A percentile compares a stretch with the other conserved stretches of the same genome.
phyloP scores from a whole-genome alignment of 2,113 vertebrate species.

The Pungitius pungitius region DNA sequence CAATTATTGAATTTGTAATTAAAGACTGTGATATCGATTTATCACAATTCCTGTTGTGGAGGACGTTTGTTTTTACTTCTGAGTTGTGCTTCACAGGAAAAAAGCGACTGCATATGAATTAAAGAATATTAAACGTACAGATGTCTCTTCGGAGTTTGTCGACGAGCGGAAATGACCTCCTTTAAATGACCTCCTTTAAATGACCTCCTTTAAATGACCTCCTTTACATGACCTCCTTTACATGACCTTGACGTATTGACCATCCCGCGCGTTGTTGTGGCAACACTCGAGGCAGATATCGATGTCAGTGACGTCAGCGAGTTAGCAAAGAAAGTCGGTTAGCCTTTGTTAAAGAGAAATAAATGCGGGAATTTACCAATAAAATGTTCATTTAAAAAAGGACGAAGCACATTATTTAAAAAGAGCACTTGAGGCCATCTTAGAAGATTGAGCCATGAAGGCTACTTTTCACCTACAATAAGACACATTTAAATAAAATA shows the following conservation, averaged over 20 bases:
- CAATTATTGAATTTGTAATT: neutral
- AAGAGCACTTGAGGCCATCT: neutral
- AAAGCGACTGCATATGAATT: no score
- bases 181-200: no score
- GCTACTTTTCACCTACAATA: neutral
- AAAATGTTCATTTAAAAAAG: neutral
- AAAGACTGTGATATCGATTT: neutral
- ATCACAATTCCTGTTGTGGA: neutral
- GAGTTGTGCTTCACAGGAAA: no score
- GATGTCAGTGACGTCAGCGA: slow-evolving; percentile 54
- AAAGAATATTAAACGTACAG: no score
- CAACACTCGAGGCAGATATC: slow-evolving; percentile 55
- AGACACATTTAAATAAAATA: neutral
- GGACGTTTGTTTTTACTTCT: no score
- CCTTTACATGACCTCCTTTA: slow-evolving; percentile 23
- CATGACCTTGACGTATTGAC: slow-evolving; percentile 69
- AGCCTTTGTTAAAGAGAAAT: neutral
- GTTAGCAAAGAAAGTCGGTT: neutral
- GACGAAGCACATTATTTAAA: neutral
- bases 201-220: slow-evolving; percentile 58
- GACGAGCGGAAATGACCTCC: no score
- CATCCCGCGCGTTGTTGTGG: slow-evolving; percentile 47
- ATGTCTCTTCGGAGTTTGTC: no score
- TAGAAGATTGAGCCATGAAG: neutral
- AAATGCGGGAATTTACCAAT: fast-evolving